These are phyloP conservation scores for Myripristis jacobus DNA, from an alignment of 2,797 vertebrate genomes.

Conservation along the genomic window DNA sequence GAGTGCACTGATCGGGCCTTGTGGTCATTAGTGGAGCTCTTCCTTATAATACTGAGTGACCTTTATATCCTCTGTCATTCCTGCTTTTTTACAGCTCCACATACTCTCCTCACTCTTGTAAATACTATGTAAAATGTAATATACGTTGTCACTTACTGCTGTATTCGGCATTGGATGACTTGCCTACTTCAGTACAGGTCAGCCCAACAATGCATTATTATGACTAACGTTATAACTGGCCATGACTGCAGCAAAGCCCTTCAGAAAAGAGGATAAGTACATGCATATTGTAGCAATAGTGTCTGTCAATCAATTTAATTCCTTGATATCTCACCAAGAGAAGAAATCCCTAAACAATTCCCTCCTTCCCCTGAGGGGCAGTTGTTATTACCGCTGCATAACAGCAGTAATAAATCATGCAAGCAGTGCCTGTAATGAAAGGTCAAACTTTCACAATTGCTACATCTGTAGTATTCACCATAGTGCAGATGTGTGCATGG, in stretches of 20 bases:
- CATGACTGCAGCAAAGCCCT: neutral
- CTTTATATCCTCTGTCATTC: too few relatives aligned
- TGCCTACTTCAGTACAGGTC: neutral
- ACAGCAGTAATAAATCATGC: neutral
- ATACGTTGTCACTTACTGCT: neutral
- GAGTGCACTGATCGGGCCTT: neutral
- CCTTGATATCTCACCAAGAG: neutral
- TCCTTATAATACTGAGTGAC: neutral
- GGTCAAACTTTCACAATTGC: neutral
- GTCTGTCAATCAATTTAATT: neutral
- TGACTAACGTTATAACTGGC: neutral
- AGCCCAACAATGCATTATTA: neutral
- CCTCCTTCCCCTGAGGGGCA: neutral
- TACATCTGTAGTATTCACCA: slow-evolving; percentile 13
- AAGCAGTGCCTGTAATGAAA: neutral
- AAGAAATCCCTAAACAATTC: neutral
- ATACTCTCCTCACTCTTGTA: neutral
- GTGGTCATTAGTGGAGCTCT: neutral
- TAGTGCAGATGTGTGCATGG: neutral
- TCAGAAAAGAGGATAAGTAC: neutral
- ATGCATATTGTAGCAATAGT: neutral
- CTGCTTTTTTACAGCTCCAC: neutral
- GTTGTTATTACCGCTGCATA: neutral
- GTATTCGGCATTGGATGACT: neutral
- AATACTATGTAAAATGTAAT: neutral